Evolutionary conservation across 2,113 vertebrate species (phyloP).

Genomic region (Pitta sordida): DNA sequence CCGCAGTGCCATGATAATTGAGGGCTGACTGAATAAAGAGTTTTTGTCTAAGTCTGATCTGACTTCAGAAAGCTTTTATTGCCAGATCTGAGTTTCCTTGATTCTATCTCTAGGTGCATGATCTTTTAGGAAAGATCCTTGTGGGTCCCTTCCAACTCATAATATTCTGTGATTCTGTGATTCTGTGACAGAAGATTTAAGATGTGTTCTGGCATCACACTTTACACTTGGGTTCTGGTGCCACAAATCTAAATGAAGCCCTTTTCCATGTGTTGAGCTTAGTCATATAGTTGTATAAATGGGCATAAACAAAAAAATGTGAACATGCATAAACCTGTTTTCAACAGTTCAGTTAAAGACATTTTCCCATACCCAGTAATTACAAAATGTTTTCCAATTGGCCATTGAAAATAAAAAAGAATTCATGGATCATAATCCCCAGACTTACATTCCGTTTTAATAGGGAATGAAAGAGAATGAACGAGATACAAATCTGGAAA

Average conservation of each 20-base stretch:
- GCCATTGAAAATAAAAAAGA: not conserved
- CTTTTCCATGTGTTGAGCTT: not conserved
- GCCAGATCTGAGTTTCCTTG: not conserved
- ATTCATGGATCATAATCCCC: not conserved
- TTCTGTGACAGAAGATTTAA: not conserved
- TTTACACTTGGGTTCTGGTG: not conserved
- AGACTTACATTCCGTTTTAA: not conserved
- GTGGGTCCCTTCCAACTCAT: too few relatives aligned
- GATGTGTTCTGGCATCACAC: not conserved
- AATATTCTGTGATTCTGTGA: too few relatives aligned
- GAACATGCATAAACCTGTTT: too few relatives aligned
- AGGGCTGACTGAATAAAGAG: too few relatives aligned
- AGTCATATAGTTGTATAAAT: not conserved
- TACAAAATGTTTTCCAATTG: not conserved
- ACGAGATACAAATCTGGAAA: not conserved
- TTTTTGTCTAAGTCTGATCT: not conserved
- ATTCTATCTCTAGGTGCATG: not conserved
- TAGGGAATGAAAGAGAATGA: not conserved
- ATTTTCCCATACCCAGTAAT: not conserved
- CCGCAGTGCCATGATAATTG: too few relatives aligned
- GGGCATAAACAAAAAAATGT: not conserved
- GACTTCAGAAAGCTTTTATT: not conserved
- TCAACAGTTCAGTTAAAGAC: not conserved
- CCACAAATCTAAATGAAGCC: not conserved
- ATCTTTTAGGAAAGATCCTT: not conserved